Conservation (phyloP, 2,113 vertebrate genomes). For the Ptilonorhynchus violaceus region DNA sequence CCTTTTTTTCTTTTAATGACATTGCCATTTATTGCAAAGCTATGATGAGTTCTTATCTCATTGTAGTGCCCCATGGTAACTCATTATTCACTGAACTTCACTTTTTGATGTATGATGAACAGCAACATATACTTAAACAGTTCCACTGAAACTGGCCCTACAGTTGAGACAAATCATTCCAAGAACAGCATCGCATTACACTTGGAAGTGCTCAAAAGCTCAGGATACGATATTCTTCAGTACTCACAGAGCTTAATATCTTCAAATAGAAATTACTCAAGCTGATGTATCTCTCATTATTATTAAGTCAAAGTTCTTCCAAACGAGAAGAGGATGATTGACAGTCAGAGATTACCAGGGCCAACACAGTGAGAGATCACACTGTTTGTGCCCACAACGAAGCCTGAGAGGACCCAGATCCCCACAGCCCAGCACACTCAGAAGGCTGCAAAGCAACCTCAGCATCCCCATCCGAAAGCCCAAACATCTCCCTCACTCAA, state of each 20-base stretch:
- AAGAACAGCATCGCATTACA: conserved; percentile 40
- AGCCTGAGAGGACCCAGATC: not conserved
- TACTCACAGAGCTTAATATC: conserved; percentile 41
- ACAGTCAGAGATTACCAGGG: conserved; percentile 3
- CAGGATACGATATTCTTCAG: not conserved
- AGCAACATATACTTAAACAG: conserved; percentile 49
- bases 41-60: conserved; percentile 41
- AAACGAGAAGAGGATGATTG: not conserved
- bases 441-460: not conserved
- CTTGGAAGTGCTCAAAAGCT: conserved; percentile 52
- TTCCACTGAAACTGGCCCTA: conserved; percentile 54
- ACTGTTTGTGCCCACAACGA: not conserved
- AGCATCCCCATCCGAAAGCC: fast-evolving
- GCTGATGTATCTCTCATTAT: conserved; percentile 29
- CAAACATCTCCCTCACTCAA: not conserved
- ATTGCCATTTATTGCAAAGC: conserved; percentile 46
- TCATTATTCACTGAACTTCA: conserved; percentile 42
- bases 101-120: conserved; percentile 51
- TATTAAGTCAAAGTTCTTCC: conserved; percentile 42
- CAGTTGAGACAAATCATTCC: conserved; percentile 60
- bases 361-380: not conserved
- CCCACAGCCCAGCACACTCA: fast-evolving
- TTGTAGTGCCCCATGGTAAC: conserved; percentile 8
- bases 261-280: conserved; percentile 59
- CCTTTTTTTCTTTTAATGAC: conserved; percentile 42